These are phyloP conservation scores for Gymnocephalus cernua DNA, from an alignment of 2,113 vertebrate species.

Conservation along the genomic window DNA sequence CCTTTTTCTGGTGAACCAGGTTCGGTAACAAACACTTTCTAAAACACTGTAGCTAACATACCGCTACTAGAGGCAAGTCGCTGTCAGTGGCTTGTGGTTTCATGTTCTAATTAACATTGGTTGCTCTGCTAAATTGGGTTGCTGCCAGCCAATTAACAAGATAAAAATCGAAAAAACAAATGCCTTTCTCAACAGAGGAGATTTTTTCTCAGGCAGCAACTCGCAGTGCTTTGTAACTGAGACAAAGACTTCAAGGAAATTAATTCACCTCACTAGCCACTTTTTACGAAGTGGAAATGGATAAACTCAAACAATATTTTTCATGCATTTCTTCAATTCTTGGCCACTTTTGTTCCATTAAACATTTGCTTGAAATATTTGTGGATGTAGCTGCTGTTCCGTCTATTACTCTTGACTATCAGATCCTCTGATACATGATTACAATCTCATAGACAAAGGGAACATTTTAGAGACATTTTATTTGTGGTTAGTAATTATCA, in stretches of 20 bases:
- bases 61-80: background rate
- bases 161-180: slow-evolving; percentile 49
- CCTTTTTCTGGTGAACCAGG: background rate
- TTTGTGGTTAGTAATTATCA: background rate
- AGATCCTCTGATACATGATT: background rate
- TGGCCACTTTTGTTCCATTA: background rate
- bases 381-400: background rate
- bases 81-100: slow-evolving; percentile 8
- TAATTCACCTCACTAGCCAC: slow-evolving; percentile 19
- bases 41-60: background rate
- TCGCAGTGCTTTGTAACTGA: slow-evolving; percentile 19
- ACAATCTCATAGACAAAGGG: background rate
- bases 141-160: slow-evolving; percentile 55
- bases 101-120: slow-evolving; percentile 43
- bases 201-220: slow-evolving; percentile 28
- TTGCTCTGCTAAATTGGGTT: slow-evolving; percentile 18
- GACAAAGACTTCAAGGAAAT: slow-evolving; percentile 35
- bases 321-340: background rate
- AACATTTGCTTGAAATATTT: background rate
- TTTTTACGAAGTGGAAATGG: slow-evolving; percentile 12
- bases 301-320: slow-evolving; percentile 2
- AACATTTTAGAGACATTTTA: background rate
- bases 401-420: background rate
- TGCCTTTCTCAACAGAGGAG: slow-evolving; percentile 26
- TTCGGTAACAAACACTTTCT: background rate